These are phyloP conservation scores for Merodon equestris DNA, from an alignment of 2,888 invertebrate species.

Conservation along the genomic window DNA sequence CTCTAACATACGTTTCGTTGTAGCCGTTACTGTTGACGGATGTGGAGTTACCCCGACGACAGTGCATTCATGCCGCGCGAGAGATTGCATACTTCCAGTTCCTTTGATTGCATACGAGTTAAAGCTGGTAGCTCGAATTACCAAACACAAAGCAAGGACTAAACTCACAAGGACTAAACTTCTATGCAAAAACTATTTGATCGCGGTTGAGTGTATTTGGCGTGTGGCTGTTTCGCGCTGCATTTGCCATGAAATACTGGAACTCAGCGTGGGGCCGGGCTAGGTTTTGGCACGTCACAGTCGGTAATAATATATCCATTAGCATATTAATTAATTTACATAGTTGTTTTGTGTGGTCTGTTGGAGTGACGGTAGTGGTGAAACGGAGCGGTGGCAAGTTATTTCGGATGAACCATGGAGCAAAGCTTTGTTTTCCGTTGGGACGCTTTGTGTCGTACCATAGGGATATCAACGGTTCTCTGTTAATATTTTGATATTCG, in stretches of 20 bases:
- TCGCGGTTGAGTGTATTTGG: background rate
- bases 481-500: no score
- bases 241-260: constrained; percentile 4
- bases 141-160: constrained; percentile 10
- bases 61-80: constrained; percentile 16
- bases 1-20: no score
- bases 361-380: no score
- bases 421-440: no score
- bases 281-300: background rate
- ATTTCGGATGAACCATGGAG: no score
- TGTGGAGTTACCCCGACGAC: background rate
- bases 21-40: no score
- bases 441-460: no score
- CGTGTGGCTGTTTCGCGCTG: constrained; percentile 15
- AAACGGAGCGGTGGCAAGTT: no score
- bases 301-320: constrained; percentile 58
- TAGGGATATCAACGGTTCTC: no score
- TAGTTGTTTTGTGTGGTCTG: constrained; percentile 25
- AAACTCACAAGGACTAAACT: background rate
- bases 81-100: constrained; percentile 49
- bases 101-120: constrained; percentile 56
- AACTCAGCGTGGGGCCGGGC: no score
- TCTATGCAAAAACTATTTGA: no score
- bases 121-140: constrained; percentile 41
- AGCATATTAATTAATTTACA: constrained; percentile 58